Base-by-base conservation (phyloP, 2,113 vertebrate genomes). In the Pycnonotus jocosus region DNA sequence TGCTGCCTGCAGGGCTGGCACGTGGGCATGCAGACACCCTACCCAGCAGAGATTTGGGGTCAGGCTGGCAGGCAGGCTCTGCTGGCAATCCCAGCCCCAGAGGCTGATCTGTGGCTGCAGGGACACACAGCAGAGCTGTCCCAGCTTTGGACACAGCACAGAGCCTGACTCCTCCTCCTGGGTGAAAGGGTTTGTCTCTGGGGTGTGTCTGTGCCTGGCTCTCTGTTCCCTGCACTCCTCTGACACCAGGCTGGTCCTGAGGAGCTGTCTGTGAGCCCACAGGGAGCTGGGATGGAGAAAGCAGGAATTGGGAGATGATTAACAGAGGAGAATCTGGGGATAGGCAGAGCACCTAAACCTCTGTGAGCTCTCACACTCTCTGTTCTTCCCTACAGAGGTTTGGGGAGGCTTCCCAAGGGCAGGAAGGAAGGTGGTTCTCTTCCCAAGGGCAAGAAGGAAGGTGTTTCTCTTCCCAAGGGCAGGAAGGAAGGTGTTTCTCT, bases 81-180 rank as follows among this genome's bases (percentile, higher is more conserved):
- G 27, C 7, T 3, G 31, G 72, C 68, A n/a, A 1, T 2, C 8
- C 12, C 68, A 35, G 12, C 35, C 18, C 57, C 9, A 3, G 2
- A 21, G 20, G 35, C 24, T 50, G 44, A 6, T 54, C 40, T 19
- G 22, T 38, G 28, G 28, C 65, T 5, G 33, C 48, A 8, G 0
- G 1, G 81, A 37, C 23, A 4, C 4, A 8, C 6, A 16, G 72
- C 7, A 8, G 62, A 38, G 35, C 50, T 13, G 44, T 0, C 42
- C 23, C 7, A 7, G 37, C 53, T 9, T 3, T 0, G 0, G 37
- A 12, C 35, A 11, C 3, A 0, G 7, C 0, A 0, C 3, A 9
- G 35, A 0, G 0, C 30, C 15, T 18, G 1, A 7, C 2, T 33
- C 33, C 60, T 44, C 2, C 1, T 47, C 20, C 78, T 1, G 8